Percentiles rank a stretch among this genome's conserved stretches.
phyloP scores from a whole-genome alignment of 2,888 invertebrate genomes.

The Teleogryllus oceanicus region DNA sequence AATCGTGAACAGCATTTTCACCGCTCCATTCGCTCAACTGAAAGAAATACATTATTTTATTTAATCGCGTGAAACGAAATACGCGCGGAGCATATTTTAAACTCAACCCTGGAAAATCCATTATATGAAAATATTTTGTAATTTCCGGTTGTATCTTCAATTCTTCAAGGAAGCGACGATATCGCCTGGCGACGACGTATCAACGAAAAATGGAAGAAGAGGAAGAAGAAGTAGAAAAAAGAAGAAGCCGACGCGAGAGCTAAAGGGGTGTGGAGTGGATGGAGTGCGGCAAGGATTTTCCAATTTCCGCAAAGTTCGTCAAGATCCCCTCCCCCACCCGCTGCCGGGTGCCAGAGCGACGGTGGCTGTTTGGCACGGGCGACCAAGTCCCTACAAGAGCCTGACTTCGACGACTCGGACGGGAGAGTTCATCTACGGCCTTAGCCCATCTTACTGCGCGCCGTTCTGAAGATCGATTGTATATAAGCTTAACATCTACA shows the following conservation, averaged over 20 bases:
- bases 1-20: too few relatives aligned
- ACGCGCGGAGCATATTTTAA: neutral
- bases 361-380: neutral
- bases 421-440: too few relatives aligned
- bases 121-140: neutral
- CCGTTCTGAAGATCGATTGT: too few relatives aligned
- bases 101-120: neutral
- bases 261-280: neutral
- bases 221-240: neutral
- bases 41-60: neutral
- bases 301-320: neutral
- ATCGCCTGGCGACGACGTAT: neutral
- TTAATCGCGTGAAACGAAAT: conserved; percentile 1
- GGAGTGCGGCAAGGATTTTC: neutral
- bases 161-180: neutral
- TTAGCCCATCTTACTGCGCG: too few relatives aligned
- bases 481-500: too few relatives aligned
- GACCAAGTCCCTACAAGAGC: too few relatives aligned
- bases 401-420: too few relatives aligned
- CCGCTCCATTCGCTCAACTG: neutral
- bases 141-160: conserved; percentile 18
- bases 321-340: neutral
- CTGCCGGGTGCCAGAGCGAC: neutral
- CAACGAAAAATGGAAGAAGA: conserved; percentile 7
- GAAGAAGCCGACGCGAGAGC: neutral